These are phyloP conservation scores for Lycia hirtaria DNA, from an alignment of 2,888 invertebrate genomes.

Conservation along the genomic window DNA sequence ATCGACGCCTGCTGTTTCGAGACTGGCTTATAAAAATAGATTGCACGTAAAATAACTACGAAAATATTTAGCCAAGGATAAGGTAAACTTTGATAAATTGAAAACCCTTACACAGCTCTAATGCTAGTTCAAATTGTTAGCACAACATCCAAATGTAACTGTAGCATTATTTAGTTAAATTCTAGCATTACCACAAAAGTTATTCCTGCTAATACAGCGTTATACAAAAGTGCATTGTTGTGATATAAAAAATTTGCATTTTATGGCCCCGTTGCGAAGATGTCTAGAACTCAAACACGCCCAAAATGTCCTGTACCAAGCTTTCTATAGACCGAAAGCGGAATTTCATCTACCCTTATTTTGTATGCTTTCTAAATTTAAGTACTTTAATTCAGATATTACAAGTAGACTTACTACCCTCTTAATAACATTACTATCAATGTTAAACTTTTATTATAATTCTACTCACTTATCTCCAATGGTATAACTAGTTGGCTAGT, in stretches of 20 bases:
- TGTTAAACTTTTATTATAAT: constrained; percentile 65
- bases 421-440: constrained; percentile 59
- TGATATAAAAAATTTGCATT: constrained; percentile 40
- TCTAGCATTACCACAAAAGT: constrained; percentile 43
- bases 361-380: constrained; percentile 57
- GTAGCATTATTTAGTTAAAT: constrained; percentile 42
- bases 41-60: constrained; percentile 75
- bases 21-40: constrained; percentile 81
- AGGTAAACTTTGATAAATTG: constrained; percentile 25
- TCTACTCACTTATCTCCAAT: constrained; percentile 71
- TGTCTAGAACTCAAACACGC: constrained; percentile 56
- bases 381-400: constrained; percentile 65
- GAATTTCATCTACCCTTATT: constrained; percentile 44
- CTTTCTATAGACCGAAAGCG: constrained; percentile 58
- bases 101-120: constrained; percentile 27
- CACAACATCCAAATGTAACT: constrained; percentile 48
- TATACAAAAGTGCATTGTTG: constrained; percentile 38
- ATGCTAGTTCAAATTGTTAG: constrained; percentile 36
- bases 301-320: constrained; percentile 58
- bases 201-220: constrained; percentile 29
- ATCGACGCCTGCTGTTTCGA: constrained; percentile 58
- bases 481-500: constrained; percentile 66
- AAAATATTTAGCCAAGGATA: constrained; percentile 70
- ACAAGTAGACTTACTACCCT: constrained; percentile 60
- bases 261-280: constrained; percentile 76